Evolutionary conservation across 1,140 invertebrate genomes (phyloP).

Genomic region (Colletes latitarsis): DNA sequence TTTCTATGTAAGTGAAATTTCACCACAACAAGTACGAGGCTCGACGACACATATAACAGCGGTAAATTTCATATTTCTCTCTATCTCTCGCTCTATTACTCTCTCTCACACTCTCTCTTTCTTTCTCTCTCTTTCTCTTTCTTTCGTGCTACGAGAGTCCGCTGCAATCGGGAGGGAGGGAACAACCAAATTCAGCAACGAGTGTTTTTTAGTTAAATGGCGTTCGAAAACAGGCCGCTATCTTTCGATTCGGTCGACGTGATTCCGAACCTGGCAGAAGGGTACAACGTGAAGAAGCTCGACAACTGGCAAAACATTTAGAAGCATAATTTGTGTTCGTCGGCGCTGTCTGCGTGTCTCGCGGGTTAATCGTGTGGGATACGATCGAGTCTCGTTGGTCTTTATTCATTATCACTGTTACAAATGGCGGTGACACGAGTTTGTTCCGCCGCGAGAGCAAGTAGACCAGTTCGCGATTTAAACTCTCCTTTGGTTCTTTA

Average conservation of each 20-base stretch:
- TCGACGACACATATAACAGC: slow-evolving; percentile 52
- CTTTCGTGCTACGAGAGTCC: background rate
- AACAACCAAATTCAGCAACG: background rate
- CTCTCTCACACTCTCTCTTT: background rate
- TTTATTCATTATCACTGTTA: slow-evolving; percentile 19
- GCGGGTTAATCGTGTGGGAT: too few species aligned
- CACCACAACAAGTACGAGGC: background rate
- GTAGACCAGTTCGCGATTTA: background rate
- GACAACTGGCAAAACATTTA: slow-evolving; percentile 4
- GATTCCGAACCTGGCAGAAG: background rate
- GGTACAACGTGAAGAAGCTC: background rate
- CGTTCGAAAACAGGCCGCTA: background rate
- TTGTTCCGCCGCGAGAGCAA: too few species aligned
- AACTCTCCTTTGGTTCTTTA: background rate
- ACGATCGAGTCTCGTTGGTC: background rate
- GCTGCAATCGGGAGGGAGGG: background rate
- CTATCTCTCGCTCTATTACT: background rate
- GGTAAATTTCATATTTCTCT: slow-evolving; percentile 17
- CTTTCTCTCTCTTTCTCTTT: background rate
- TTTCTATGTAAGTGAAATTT: slow-evolving; percentile 37
- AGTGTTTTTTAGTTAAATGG: background rate
- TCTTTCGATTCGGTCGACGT: background rate
- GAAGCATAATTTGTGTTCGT: background rate
- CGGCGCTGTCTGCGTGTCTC: background rate
- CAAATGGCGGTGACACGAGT: background rate